Evolutionary conservation across 2,888 invertebrate species (phyloP).

Genomic region (Rhagonycha fulva): DNA sequence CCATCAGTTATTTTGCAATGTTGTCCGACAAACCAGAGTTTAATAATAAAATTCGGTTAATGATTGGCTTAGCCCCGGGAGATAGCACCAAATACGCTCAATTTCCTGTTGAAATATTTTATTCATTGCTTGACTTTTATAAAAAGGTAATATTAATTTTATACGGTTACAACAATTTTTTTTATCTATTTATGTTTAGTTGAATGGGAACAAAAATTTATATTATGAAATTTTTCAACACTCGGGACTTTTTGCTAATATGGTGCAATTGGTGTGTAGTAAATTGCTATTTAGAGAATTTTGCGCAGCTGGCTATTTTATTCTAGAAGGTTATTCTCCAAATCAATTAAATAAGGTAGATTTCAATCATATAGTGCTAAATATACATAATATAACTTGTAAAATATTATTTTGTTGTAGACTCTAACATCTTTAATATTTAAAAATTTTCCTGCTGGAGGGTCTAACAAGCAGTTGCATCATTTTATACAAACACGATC

Average conservation of each 20-base stretch:
- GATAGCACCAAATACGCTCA: slow-evolving; percentile 54
- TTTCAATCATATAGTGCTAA: no score
- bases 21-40: slow-evolving; percentile 62
- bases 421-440: slow-evolving; percentile 10
- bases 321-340: neutral
- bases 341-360: neutral
- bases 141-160: neutral
- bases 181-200: neutral
- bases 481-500: no score
- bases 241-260: neutral
- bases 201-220: neutral
- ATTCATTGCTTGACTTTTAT: neutral
- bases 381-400: neutral
- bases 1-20: slow-evolving; percentile 66
- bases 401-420: slow-evolving; percentile 8
- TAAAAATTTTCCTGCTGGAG: slow-evolving; percentile 42
- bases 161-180: neutral
- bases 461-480: slow-evolving; percentile 57
- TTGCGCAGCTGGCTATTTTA: neutral
- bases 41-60: slow-evolving; percentile 62
- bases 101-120: neutral
- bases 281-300: neutral
- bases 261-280: no score
- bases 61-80: slow-evolving; percentile 66
- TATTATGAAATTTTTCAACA: neutral